Conservation (phyloP, 2,113 vertebrate species). For the Pelecanoides urinatrix region DNA sequence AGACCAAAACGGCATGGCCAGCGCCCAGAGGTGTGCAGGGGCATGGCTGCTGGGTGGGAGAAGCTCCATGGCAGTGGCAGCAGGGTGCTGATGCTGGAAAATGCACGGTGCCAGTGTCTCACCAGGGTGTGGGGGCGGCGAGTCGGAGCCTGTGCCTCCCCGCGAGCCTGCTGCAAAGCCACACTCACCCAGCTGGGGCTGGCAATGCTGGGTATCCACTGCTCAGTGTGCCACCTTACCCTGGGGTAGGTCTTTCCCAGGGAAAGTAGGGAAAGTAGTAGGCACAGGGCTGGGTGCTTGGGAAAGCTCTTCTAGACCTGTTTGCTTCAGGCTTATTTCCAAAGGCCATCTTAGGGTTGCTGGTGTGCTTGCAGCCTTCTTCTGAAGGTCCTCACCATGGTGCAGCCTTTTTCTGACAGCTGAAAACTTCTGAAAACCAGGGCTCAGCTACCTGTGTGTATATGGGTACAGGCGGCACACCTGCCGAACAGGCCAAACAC, state of each 20-base stretch:
- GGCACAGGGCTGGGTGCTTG: not conserved
- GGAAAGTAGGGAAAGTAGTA: not conserved
- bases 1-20: not conserved
- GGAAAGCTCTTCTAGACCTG: not conserved
- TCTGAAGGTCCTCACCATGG: not conserved
- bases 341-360: not conserved
- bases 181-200: not conserved
- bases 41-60: not conserved
- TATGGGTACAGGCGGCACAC: not conserved
- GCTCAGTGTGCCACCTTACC: not conserved
- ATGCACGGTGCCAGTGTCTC: not conserved
- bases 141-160: not conserved
- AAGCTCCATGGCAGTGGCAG: not conserved
- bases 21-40: not conserved
- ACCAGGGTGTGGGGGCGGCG: too few relatives aligned
- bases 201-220: rapidly evolving
- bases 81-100: not conserved
- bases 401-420: not conserved
- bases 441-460: not conserved
- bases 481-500: not conserved
- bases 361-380: not conserved
- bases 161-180: not conserved
- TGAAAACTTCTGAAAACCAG: not conserved
- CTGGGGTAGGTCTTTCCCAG: too few relatives aligned
- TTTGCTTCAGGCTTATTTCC: not conserved